Evolutionary conservation across 2,888 invertebrate genomes (phyloP), one percentile per base, ranked within the genome.

Genomic region (Polydrusus cervinus): DNA sequence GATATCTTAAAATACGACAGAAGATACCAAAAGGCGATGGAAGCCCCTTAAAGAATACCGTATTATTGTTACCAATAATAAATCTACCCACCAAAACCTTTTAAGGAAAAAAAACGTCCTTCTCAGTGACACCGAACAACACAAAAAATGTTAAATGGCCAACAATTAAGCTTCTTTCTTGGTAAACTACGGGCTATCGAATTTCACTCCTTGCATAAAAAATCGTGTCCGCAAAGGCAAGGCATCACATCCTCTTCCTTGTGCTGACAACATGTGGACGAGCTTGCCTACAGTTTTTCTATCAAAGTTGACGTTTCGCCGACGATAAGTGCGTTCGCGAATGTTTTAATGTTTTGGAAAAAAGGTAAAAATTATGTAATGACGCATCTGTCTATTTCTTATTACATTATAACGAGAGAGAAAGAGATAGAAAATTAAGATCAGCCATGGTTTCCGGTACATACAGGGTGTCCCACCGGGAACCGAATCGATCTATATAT

Each of bases 141-240:
- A 67, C 67, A 71, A 71, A 71, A 64, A 64, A 65, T 51, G 62
- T 45, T 55, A 62, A 70, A 70, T 53, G 71, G 65, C 65, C 67
- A 74, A 68, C 80, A 79, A 79, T 80, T 80, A 80, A 78, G 78
- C 75, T 76, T 77, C 73, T 78, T 80, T 80, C 79, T 78, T 74
- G 77, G 78, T 76, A 79, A 78, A 78, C 62, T 75, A 60, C 68
- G 76, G 78, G 77, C 71, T 75, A 79, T 81, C 81, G 70, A 68
- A 76, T 81, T 81, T 80, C 81, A 79, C 77, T 80, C 74, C 68
- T 71, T 73, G 78, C 74, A 78, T 79, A 82, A 82, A 82, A 82
- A 80, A 79, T 80, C 71, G 79, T 80, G 80, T 80, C 81, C 80
- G 80, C 80, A 77, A 78, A 79, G 77, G 79, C 77, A 68, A 74